phyloP scores from a whole-genome alignment of 1,140 invertebrate species.

The Euwallacea fornicatus region DNA sequence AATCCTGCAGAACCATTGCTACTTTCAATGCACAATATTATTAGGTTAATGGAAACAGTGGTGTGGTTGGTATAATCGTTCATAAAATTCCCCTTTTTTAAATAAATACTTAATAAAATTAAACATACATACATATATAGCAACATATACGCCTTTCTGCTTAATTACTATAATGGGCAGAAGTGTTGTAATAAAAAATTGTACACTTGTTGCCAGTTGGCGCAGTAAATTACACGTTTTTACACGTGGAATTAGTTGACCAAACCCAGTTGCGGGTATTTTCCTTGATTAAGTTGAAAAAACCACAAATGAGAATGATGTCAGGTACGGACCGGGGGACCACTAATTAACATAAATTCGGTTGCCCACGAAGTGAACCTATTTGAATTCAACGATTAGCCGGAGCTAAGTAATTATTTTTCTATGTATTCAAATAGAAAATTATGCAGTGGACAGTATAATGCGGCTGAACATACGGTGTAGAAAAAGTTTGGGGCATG shows the following conservation, averaged over 20 bases:
- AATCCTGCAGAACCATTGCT: too few relatives aligned
- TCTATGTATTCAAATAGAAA: too few relatives aligned
- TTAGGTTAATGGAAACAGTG: slow-evolving; percentile 16
- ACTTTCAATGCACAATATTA: slow-evolving; percentile 1
- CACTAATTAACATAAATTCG: too few relatives aligned
- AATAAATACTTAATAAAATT: slow-evolving; percentile 32
- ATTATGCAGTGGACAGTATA: too few relatives aligned
- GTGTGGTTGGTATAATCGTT: slow-evolving; percentile 5
- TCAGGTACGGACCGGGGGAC: too few relatives aligned
- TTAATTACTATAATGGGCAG: slow-evolving; percentile 34
- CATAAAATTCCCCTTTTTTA: slow-evolving; percentile 30
- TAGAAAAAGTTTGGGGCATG: too few relatives aligned
- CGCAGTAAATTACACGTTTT: slow-evolving; percentile 36
- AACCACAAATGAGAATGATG: slow-evolving; percentile 5
- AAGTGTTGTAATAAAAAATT: slow-evolving; percentile 38
- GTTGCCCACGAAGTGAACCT: too few relatives aligned
- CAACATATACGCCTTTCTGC: slow-evolving; percentile 15
- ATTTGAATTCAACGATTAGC: too few relatives aligned
- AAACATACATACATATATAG: slow-evolving; percentile 26
- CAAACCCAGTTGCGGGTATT: slow-evolving; percentile 30
- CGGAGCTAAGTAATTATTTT: too few relatives aligned
- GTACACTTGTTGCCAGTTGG: slow-evolving; percentile 34
- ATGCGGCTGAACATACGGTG: too few relatives aligned
- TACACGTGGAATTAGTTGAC: slow-evolving; percentile 23
- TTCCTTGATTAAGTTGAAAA: slow-evolving; percentile 30